Evolutionary conservation across 2,888 invertebrate genomes (phyloP).

Genomic region (Archips xylosteana): DNA sequence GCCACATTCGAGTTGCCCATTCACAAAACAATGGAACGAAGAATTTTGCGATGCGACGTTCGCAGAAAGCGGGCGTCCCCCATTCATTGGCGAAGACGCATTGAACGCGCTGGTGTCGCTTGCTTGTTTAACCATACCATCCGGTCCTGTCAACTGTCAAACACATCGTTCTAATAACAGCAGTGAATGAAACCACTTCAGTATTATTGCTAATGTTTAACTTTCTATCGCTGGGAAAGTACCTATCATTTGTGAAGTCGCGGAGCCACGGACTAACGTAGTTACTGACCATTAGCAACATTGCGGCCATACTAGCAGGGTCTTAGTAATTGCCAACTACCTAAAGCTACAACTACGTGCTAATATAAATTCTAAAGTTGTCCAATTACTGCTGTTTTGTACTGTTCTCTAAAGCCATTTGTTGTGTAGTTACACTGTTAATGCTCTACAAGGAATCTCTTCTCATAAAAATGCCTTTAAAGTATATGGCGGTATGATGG

Average conservation of each 20-base stretch:
- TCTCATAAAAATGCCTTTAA: constrained; percentile 40
- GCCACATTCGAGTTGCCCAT: constrained; percentile 47
- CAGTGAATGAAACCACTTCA: constrained; percentile 67
- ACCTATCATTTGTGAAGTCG: constrained; percentile 65
- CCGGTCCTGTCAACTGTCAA: constrained; percentile 60
- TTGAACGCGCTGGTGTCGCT: constrained; percentile 62
- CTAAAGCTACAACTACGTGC: constrained; percentile 29
- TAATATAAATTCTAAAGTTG: constrained; percentile 38
- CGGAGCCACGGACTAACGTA: constrained; percentile 64
- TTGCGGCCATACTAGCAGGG: constrained; percentile 52
- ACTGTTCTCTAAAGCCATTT: constrained; percentile 36
- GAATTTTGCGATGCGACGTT: constrained; percentile 74
- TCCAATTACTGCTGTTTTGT: constrained; percentile 39
- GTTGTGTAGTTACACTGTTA: constrained; percentile 38
- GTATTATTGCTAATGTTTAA: constrained; percentile 73
- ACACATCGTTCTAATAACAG: constrained; percentile 70
- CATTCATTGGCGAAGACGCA: constrained; percentile 66
- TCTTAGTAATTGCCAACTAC: constrained; percentile 24
- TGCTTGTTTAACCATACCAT: constrained; percentile 72
- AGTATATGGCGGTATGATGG: constrained; percentile 36
- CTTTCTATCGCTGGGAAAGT: constrained; percentile 81
- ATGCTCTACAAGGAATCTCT: constrained; percentile 40
- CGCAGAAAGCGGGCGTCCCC: constrained; percentile 62
- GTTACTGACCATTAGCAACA: constrained; percentile 70
- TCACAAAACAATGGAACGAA: constrained; percentile 70